A percentile compares a stretch with the other conserved stretches of the same genome.
Conservation (phyloP, 53 echinoderm and acorn worm genomes). For the Apostichopus leukothele region DNA sequence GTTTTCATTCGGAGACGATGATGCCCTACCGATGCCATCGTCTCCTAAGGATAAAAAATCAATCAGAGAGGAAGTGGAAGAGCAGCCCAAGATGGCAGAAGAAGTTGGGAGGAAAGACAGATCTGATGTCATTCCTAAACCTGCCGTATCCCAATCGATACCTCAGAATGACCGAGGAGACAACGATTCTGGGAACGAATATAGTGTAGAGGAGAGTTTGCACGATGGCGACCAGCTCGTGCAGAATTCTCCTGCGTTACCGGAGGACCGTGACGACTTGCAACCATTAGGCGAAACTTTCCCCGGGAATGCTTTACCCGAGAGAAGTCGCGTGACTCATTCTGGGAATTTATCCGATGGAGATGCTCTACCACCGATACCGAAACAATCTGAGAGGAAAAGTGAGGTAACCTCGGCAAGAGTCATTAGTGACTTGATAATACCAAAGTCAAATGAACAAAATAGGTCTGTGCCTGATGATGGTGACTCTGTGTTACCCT, state of each 20-base stretch:
- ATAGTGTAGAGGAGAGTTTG: background rate
- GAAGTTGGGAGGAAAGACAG: background rate
- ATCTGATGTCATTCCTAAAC: background rate
- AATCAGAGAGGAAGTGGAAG: background rate
- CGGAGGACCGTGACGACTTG: background rate
- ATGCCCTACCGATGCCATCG: constrained; percentile 13
- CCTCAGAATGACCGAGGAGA: background rate
- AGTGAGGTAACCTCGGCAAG: background rate
- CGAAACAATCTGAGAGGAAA: background rate
- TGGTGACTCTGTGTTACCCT: constrained; percentile 16
- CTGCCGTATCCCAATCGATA: background rate
- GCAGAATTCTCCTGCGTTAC: background rate
- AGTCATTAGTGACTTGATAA: background rate
- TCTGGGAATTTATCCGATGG: background rate
- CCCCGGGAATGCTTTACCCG: background rate
- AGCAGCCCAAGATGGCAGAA: background rate
- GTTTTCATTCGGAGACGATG: constrained; percentile 29
- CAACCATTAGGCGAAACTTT: background rate
- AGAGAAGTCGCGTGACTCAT: background rate
- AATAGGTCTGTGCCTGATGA: background rate
- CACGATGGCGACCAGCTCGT: background rate
- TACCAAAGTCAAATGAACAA: background rate
- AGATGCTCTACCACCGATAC: background rate
- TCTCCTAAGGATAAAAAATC: background rate
- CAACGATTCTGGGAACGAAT: background rate